Conservation (phyloP, 2,888 invertebrate species). For the Drosophila kambysellisi region DNA sequence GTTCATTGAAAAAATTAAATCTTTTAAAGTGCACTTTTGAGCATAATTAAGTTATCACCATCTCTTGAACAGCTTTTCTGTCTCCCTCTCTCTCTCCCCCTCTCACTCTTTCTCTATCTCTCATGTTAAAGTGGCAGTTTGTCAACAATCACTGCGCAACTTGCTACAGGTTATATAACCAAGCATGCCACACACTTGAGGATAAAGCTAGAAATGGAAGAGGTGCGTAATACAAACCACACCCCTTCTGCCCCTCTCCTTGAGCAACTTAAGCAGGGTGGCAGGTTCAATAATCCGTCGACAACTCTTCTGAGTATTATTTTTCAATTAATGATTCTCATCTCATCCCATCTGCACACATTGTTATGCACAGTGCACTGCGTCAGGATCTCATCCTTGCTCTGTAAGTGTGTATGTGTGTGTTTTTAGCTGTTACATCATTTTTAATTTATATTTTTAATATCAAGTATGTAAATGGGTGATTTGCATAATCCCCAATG, state of each 20-base stretch:
- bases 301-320: slow-evolving; percentile 52
- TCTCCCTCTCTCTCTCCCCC: background rate
- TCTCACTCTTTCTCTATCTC: background rate
- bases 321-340: slow-evolving; percentile 69
- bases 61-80: background rate
- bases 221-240: background rate
- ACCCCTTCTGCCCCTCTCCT: background rate
- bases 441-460: slow-evolving; percentile 69
- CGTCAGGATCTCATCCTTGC: background rate
- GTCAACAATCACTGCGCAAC: slow-evolving; percentile 34
- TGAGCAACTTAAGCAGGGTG: slow-evolving; percentile 7
- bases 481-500: slow-evolving; percentile 66
- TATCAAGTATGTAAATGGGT: slow-evolving; percentile 76
- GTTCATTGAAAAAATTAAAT: slow-evolving; percentile 69
- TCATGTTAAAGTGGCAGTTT: slow-evolving; percentile 17
- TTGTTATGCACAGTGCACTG: slow-evolving; percentile 5
- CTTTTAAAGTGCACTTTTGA: slow-evolving; percentile 45
- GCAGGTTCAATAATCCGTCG: slow-evolving; percentile 17
- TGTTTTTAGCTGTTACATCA: slow-evolving; percentile 14
- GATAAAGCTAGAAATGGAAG: slow-evolving; percentile 9
- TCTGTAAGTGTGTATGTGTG: background rate
- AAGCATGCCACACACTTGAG: slow-evolving; percentile 24
- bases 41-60: slow-evolving; percentile 58
- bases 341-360: slow-evolving; percentile 10
- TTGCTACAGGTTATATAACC: slow-evolving; percentile 22